Evolutionary conservation across 2,888 invertebrate species (phyloP).

Genomic region (Plebejus melissa): DNA sequence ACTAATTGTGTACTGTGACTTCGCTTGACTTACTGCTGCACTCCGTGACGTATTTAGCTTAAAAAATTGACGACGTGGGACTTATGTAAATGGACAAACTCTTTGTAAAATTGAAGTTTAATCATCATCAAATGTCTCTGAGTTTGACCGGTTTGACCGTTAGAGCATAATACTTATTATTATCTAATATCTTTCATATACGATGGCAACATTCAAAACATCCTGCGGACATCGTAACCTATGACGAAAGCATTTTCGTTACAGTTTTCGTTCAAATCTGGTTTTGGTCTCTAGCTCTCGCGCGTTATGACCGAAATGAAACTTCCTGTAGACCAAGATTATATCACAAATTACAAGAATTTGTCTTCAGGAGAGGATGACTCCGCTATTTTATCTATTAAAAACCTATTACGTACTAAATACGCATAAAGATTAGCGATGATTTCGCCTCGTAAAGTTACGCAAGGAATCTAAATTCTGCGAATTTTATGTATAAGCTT

Average conservation of each 20-base stretch:
- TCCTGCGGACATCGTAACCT: not conserved
- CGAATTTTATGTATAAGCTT: not conserved
- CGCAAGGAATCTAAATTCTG: not conserved
- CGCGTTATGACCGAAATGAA: too few relatives aligned
- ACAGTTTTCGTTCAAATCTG: too few relatives aligned
- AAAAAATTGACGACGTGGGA: too few relatives aligned
- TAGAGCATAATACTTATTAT: too few relatives aligned
- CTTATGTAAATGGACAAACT: too few relatives aligned
- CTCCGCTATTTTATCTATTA: not conserved
- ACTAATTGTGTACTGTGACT: not conserved
- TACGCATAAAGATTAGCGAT: not conserved
- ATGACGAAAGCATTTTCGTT: not conserved
- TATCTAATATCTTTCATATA: too few relatives aligned
- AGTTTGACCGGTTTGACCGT: too few relatives aligned
- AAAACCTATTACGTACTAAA: not conserved
- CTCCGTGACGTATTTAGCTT: not conserved
- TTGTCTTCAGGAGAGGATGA: not conserved
- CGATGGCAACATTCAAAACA: not conserved
- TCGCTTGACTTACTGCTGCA: not conserved
- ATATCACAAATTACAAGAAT: too few relatives aligned
- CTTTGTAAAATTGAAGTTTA: too few relatives aligned
- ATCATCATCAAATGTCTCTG: too few relatives aligned
- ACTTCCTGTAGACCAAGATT: too few relatives aligned
- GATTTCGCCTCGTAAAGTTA: not conserved
- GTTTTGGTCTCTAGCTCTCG: too few relatives aligned